Conservation (phyloP, 2,797 vertebrate species). For the Acridotheres tristis region DNA sequence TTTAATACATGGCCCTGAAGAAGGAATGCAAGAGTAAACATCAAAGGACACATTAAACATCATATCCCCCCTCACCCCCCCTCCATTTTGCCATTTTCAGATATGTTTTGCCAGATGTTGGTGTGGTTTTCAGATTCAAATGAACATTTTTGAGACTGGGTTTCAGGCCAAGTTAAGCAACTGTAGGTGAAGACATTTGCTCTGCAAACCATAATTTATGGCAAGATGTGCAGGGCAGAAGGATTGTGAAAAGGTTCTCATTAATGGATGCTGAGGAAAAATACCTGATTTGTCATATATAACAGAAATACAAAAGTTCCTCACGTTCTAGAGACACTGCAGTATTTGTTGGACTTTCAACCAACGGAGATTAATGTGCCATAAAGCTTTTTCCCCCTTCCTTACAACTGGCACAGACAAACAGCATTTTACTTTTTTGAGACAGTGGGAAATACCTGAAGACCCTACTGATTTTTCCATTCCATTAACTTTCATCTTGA, state of each 20-base stretch:
- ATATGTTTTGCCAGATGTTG: conserved; percentile 45
- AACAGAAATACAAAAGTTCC: conserved; percentile 1
- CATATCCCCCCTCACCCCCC: accelerated
- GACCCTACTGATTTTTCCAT: conserved; percentile 11
- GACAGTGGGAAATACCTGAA: background rate
- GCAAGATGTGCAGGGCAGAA: conserved; percentile 9
- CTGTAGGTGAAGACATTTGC: conserved; percentile 28
- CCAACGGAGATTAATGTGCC: background rate
- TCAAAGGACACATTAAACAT: background rate
- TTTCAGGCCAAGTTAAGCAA: conserved; percentile 50
- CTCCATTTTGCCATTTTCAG: background rate
- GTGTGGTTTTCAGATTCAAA: conserved; percentile 53
- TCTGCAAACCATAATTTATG: conserved; percentile 24
- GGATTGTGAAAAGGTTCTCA: background rate
- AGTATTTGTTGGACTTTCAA: background rate
- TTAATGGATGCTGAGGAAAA: background rate
- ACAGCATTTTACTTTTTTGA: background rate
- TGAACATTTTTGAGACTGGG: background rate
- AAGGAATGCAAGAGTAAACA: conserved; percentile 4
- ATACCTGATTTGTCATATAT: background rate
- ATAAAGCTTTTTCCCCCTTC: background rate
- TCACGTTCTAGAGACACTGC: background rate
- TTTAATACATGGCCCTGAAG: conserved; percentile 2
- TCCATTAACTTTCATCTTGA: conserved; percentile 7
- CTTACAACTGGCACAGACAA: background rate